These are phyloP conservation scores for Telmatherina bonti DNA, from an alignment of 2,797 vertebrate genomes.

Conservation along the genomic window DNA sequence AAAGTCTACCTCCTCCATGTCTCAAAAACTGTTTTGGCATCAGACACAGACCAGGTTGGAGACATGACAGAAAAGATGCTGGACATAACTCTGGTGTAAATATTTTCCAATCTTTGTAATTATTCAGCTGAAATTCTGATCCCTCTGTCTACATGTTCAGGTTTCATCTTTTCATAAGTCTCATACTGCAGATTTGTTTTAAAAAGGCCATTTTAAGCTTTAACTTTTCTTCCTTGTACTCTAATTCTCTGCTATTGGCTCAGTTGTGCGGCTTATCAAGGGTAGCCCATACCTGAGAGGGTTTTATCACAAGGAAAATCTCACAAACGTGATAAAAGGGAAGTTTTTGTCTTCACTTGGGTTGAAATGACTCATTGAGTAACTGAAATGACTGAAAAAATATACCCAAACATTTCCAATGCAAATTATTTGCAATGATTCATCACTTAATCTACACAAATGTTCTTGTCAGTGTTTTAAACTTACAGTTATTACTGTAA, in stretches of 20 bases:
- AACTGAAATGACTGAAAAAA: too few relatives aligned
- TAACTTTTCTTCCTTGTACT: constrained; percentile 67
- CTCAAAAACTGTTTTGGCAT: constrained; percentile 3
- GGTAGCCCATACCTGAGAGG: constrained; percentile 56
- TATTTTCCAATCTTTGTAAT: constrained; percentile 40
- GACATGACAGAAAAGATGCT: constrained; percentile 2
- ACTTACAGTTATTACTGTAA: too few relatives aligned
- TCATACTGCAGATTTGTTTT: constrained; percentile 37
- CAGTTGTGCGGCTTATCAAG: constrained; percentile 55
- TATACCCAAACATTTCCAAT: too few relatives aligned
- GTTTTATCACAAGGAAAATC: constrained; percentile 48
- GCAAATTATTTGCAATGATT: too few relatives aligned
- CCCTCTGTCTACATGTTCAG: constrained; percentile 55
- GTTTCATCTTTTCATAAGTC: constrained; percentile 53
- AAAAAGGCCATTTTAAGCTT: constrained; percentile 49
- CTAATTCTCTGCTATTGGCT: constrained; percentile 47
- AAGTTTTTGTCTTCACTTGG: too few relatives aligned
- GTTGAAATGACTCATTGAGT: too few relatives aligned
- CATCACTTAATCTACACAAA: too few relatives aligned
- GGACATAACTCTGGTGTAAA: not conserved
- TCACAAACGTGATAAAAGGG: constrained; percentile 24
- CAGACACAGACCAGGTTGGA: constrained; percentile 9
- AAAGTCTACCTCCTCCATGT: constrained; percentile 63
- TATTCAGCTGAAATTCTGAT: constrained; percentile 76
- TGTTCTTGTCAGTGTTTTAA: too few relatives aligned